Base-by-base conservation (phyloP, 2,113 vertebrate species). In the Haemorhous mexicanus region DNA sequence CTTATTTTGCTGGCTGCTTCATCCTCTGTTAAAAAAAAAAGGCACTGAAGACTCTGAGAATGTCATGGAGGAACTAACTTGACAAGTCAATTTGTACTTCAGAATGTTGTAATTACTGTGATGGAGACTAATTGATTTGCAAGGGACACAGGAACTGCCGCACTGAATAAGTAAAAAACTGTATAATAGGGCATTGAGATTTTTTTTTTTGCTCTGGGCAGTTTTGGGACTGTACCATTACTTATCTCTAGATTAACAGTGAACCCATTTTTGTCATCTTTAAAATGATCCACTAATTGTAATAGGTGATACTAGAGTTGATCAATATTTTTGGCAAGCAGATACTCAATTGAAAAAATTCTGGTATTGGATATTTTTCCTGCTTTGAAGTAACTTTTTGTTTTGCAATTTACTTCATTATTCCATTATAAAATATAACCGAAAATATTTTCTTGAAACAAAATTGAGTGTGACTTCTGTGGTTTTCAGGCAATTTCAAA, bases 391-490 rank as follows among this genome's bases (percentile, higher is more conserved):
- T 59, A 50, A 35, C 30, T 64, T 92, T 56, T 66, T 80, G 46
- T 74, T 93, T 94, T 73, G 14, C 24, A 75, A 47, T 88, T 88
- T 74, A 28, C 27, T 80, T 89, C 24, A 55, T 81, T 88, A 74
- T 68, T 89, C 18, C 22, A 21, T 53, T 76, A 16, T 53, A 83
- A 70, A n/a, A 59, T 73, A 24, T 27, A 85, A 76, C 21, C 33
- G 37, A 87, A 96, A 91, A 87, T 87, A 56, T 72, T 95, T 53
- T 64, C 58, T 68, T 87, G 81, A 92, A 79, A 84, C 62, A 79
- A 78, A 95, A 92, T 64, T 33, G 50, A 92, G 16, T 83, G 32
- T 3, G 6, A 87, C 24, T 87, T 90, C 24, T 46, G 20, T 87
- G 55, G 70, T 96, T 89, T 88, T 83, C 35, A 87, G 41, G 22